These are phyloP conservation scores for Pyrgilauda ruficollis DNA, from an alignment of 2,113 vertebrate genomes.

Conservation along the genomic window DNA sequence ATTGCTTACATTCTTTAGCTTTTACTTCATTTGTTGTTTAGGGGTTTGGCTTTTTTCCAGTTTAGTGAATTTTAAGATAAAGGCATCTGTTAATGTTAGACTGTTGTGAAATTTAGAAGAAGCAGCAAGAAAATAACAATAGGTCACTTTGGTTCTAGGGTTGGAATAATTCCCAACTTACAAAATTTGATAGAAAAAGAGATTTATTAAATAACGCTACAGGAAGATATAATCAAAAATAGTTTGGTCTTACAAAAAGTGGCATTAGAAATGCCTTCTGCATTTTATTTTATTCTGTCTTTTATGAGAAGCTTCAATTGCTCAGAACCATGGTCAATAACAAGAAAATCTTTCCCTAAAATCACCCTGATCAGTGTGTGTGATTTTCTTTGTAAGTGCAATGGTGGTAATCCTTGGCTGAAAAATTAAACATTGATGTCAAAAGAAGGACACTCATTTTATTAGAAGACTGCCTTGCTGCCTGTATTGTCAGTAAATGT, in stretches of 20 bases:
- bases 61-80: not conserved
- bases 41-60: not conserved
- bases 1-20: not conserved
- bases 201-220: not conserved
- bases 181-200: not conserved
- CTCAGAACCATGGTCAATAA: not conserved
- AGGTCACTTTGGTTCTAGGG: not conserved
- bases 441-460: not conserved
- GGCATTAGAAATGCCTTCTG: not conserved
- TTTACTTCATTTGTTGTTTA: not conserved
- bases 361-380: not conserved
- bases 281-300: not conserved
- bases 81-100: not conserved
- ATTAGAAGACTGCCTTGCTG: not conserved
- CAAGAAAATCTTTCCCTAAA: not conserved
- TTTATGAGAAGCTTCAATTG: not conserved
- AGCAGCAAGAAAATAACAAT: not conserved
- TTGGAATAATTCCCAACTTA: not conserved
- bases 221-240: not conserved
- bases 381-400: not conserved
- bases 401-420: not conserved
- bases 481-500: not conserved
- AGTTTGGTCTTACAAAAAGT: not conserved
- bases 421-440: not conserved
- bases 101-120: not conserved